phyloP scores from a whole-genome alignment of 2,113 vertebrate genomes.

The Pelvicachromis taeniatus region DNA sequence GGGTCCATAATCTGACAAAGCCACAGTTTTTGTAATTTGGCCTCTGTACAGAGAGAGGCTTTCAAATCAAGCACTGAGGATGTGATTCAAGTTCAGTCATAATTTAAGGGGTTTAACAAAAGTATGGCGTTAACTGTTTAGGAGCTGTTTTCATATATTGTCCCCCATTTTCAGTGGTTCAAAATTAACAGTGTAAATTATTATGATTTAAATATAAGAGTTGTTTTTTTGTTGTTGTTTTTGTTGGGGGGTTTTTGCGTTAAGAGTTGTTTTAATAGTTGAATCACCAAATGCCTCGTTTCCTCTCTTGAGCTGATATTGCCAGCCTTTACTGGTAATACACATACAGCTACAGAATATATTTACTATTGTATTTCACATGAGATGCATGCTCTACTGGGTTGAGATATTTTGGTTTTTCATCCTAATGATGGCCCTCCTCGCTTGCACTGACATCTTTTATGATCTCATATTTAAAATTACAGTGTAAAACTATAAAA shows the following conservation, averaged over 20 bases:
- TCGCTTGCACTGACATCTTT: no score
- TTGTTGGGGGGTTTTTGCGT: no score
- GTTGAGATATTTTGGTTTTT: no score
- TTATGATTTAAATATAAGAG: not conserved
- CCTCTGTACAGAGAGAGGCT: not conserved
- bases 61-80: not conserved
- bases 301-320: no score
- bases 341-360: not conserved
- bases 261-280: not conserved
- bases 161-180: not conserved
- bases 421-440: no score
- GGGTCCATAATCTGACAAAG: not conserved
- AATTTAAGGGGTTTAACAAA: not conserved
- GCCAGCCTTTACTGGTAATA: no score
- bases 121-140: not conserved
- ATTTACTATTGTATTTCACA: not conserved
- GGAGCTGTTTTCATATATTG: not conserved
- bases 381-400: not conserved
- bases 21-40: not conserved
- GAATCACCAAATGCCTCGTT: not conserved
- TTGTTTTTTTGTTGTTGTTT: no score
- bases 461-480: no score
- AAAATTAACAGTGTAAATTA: not conserved
- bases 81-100: not conserved
- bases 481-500: no score